Conservation (phyloP, 2,113 vertebrate species). For the Lasiurus borealis region DNA sequence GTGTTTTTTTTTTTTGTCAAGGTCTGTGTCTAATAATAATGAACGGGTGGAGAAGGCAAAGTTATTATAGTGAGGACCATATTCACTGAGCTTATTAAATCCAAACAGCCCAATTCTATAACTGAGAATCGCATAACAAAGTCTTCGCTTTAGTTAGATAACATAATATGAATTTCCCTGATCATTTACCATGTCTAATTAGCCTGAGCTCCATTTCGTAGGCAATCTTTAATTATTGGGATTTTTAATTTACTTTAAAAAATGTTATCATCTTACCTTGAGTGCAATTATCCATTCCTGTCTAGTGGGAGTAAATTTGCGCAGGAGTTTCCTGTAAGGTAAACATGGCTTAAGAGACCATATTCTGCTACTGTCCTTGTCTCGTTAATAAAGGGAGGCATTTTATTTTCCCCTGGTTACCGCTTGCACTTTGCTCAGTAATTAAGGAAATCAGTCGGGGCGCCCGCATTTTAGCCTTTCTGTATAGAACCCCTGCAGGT, state of each 20-base stretch:
- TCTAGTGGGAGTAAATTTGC: conserved; percentile 78
- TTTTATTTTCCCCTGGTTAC: conserved; percentile 82
- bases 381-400: conserved; percentile 82
- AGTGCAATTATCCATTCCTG: conserved; percentile 70
- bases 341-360: conserved; percentile 75
- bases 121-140: conserved; percentile 48
- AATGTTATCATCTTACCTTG: conserved; percentile 24
- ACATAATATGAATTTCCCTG: conserved; percentile 59
- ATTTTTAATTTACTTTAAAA: conserved; percentile 70
- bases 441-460: conserved; percentile 83
- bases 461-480: conserved; percentile 79
- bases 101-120: conserved; percentile 36
- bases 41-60: background rate
- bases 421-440: conserved; percentile 85
- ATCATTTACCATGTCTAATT: conserved; percentile 69
- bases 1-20: background rate
- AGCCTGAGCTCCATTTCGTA: conserved; percentile 57
- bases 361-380: conserved; percentile 80
- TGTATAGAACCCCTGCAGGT: conserved; percentile 71
- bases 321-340: conserved; percentile 60
- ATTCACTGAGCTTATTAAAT: conserved; percentile 49
- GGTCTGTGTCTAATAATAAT: background rate
- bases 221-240: conserved; percentile 80
- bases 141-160: background rate
- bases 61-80: conserved; percentile 37